These are phyloP conservation scores for Oppia nitens DNA, from an alignment of 1,140 invertebrate genomes.

Conservation along the genomic window DNA sequence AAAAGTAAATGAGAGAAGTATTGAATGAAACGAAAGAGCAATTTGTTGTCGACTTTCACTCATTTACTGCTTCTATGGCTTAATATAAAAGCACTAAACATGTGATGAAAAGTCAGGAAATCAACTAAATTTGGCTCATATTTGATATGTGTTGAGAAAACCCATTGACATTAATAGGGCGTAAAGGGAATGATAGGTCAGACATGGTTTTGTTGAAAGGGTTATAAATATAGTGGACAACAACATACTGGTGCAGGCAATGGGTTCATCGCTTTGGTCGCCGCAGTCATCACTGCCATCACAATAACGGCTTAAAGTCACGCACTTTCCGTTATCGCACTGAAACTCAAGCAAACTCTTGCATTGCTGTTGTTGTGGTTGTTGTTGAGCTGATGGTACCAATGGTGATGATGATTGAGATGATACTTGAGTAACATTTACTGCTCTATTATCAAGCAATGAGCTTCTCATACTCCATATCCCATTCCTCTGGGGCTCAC, in stretches of 20 bases:
- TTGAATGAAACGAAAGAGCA: too few species aligned
- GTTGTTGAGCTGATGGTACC: too few species aligned
- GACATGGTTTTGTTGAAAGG: too few species aligned
- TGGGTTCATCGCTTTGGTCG: slow-evolving; percentile 61
- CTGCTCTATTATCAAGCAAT: not conserved
- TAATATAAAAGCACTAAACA: too few species aligned
- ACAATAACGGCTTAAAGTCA: slow-evolving; percentile 60
- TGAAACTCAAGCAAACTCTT: slow-evolving; percentile 39
- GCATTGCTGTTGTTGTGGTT: too few species aligned
- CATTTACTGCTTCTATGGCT: too few species aligned
- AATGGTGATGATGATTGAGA: too few species aligned
- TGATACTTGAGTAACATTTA: not conserved
- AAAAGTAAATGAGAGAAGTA: too few species aligned
- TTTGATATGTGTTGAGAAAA: not conserved
- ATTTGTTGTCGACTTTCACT: too few species aligned
- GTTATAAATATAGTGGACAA: too few species aligned
- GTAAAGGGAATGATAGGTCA: not conserved
- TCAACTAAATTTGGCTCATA: not conserved
- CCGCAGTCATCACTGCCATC: slow-evolving; percentile 66
- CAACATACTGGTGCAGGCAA: slow-evolving; percentile 71
- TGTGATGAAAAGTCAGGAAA: too few species aligned
- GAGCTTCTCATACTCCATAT: not conserved
- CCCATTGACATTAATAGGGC: not conserved
- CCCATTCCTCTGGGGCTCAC: not conserved
- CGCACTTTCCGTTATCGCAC: slow-evolving; percentile 57